Percentiles rank a stretch among this genome's conserved stretches.
Evolutionary conservation across 1,140 invertebrate genomes (phyloP).

Genomic region (Octopus bimaculoides): DNA sequence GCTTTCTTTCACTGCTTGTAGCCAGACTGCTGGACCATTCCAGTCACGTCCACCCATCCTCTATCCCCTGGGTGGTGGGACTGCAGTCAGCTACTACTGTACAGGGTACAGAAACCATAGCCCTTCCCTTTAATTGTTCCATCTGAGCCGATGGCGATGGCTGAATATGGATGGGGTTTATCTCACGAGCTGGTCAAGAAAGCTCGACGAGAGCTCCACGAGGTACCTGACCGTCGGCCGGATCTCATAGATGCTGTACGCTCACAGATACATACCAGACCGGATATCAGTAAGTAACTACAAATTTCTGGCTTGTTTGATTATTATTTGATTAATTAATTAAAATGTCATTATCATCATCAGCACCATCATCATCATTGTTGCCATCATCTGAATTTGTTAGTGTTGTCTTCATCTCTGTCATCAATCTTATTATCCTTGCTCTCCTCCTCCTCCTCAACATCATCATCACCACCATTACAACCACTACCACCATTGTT

Average conservation of each 20-base stretch:
- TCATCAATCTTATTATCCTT: too few species aligned
- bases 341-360: too few species aligned
- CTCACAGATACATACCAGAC: conserved; percentile 61
- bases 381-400: too few species aligned
- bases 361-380: too few species aligned
- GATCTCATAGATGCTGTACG: conserved; percentile 60
- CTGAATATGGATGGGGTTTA: conserved; percentile 51
- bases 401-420: too few species aligned
- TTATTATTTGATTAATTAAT: too few species aligned
- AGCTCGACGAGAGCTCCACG: conserved; percentile 44
- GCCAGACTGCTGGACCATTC: background rate
- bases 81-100: background rate
- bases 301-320: too few species aligned
- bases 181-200: conserved; percentile 41
- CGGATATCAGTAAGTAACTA: conserved; percentile 60
- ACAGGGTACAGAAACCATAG: background rate
- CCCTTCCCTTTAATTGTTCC: background rate
- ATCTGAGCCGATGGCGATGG: conserved; percentile 30
- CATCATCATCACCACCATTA: too few species aligned
- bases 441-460: too few species aligned
- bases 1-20: background rate
- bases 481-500: too few species aligned
- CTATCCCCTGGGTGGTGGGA: background rate
- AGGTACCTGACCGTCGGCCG: conserved; percentile 34
- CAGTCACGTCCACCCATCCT: background rate